Percentiles rank a stretch among this genome's conserved stretches.
Conservation (phyloP, 2,888 invertebrate genomes). For the Synanthedon formicaeformis region DNA sequence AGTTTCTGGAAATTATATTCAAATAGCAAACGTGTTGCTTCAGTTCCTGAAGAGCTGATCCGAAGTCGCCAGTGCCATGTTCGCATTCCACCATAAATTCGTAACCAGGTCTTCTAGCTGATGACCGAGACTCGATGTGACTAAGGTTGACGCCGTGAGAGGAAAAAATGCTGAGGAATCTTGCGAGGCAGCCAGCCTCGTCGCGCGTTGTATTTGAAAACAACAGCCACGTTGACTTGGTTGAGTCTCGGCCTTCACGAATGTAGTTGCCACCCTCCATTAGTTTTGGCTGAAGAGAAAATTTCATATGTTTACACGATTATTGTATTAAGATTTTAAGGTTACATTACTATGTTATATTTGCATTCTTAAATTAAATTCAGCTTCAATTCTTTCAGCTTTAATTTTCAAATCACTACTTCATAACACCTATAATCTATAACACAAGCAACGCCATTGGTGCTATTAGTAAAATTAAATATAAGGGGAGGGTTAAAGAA, state of each 20-base stretch:
- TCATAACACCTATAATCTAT: no score
- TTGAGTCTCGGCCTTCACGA: constrained; percentile 80
- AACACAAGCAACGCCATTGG: no score
- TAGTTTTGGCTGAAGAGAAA: constrained; percentile 75
- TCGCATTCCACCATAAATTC: constrained; percentile 97
- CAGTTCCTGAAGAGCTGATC: constrained; percentile 80
- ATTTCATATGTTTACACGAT: not conserved
- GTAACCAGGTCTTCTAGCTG: constrained; percentile 82
- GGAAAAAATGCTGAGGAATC: constrained; percentile 89
- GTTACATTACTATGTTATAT: no score
- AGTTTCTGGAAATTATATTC: constrained; percentile 89
- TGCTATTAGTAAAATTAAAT: no score
- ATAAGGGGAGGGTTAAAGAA: no score
- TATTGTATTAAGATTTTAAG: not conserved
- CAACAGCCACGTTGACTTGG: constrained; percentile 83
- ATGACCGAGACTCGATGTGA: constrained; percentile 94
- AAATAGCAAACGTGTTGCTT: constrained; percentile 80
- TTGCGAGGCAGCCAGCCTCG: constrained; percentile 89
- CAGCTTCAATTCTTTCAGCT: no score
- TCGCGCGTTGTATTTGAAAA: constrained; percentile 86
- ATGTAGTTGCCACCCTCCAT: constrained; percentile 88
- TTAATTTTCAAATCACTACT: no score
- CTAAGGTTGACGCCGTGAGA: constrained; percentile 83
- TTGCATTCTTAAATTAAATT: no score
- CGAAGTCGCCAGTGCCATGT: constrained; percentile 78